Evolutionary conservation across 2,113 vertebrate genomes (phyloP).

Genomic region (Garra rufa): DNA sequence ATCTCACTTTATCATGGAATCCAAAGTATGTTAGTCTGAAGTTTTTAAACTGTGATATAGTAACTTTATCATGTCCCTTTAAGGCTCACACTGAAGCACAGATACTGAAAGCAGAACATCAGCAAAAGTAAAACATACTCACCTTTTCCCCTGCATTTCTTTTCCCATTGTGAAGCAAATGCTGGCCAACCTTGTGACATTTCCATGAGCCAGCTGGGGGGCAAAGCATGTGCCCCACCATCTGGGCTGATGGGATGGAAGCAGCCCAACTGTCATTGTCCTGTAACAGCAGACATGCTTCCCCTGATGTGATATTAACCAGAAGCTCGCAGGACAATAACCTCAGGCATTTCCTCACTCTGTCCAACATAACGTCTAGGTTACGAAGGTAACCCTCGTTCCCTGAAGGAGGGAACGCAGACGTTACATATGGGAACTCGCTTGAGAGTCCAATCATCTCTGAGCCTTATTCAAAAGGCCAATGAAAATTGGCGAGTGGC

Average conservation of each 20-base stretch:
- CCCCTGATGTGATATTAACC: conserved; percentile 51
- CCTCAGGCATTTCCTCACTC: conserved; percentile 37
- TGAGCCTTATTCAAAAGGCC: too few relatives aligned
- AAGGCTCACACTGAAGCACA: not conserved
- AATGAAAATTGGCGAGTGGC: too few relatives aligned
- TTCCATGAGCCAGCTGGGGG: conserved; percentile 43
- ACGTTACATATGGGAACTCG: too few relatives aligned
- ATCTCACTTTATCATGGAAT: not conserved
- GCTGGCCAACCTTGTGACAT: conserved; percentile 47
- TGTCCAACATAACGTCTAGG: conserved; percentile 35
- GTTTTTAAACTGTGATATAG: not conserved
- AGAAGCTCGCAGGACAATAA: conserved; percentile 54
- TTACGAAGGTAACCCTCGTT: too few relatives aligned
- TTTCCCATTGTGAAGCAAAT: conserved; percentile 34
- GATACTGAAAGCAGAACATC: conserved; percentile 35
- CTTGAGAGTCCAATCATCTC: too few relatives aligned
- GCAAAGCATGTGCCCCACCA: conserved; percentile 36
- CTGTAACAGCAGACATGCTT: conserved; percentile 34
- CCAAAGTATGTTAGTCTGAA: not conserved
- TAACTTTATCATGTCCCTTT: not conserved
- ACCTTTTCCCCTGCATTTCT: conserved; percentile 16
- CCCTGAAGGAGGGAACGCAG: too few relatives aligned
- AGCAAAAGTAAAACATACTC: conserved; percentile 40
- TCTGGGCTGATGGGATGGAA: conserved; percentile 47
- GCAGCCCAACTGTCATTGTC: conserved; percentile 39